Evolutionary conservation across 2,797 vertebrate species (phyloP), one percentile per base, ranked within the genome.

Genomic region (Megaceryle alcyon): DNA sequence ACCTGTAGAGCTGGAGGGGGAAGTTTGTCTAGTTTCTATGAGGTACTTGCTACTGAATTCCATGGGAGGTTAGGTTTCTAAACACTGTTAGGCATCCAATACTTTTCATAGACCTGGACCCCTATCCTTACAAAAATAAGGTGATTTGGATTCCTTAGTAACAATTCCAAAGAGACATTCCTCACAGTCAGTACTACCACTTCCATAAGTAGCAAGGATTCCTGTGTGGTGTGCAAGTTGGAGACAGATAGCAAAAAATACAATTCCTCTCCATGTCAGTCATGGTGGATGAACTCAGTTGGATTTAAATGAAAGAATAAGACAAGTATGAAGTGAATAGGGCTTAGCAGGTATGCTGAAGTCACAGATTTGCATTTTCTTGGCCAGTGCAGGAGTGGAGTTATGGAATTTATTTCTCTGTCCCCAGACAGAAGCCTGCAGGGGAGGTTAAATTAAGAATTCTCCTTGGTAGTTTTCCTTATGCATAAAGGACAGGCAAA

Each of bases 201-300:
- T 69, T 64, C 14, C 41, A 2, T 19, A 59, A 72, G 20, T 7
- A 72, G 12, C 17, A 65, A 43, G 28, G 21, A 6, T 41, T 93
- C 20, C 41, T 1, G 0, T 35, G 31, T 28, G 31, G 17, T 60
- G 25, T 49, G 15, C 44, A 63, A 33, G n/a, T 71, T 2, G 0
- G 41, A 92, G 41, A 31, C 43, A 63, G 48, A 43, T 2, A 75
- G 65, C 16, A 49, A 78, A 86, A 43, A 18, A 46, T 65, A 7
- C 53, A 63, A 7, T 22, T 78, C 57, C 25, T 77, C 12, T 49
- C 57, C 12, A 3, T 1, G 3, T 49, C 49, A 15, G 23, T 53
- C 0, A 0, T 20, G 16, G 53, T 44, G 21, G 61, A n/a, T 60
- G 39, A 61, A 63, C 19, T 63, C 61, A 41, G 39, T 28, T n/a